Percentiles rank a stretch among this genome's conserved stretches.
Conservation (phyloP, 2,888 invertebrate species). For the Reticulitermes lucifugus region DNA sequence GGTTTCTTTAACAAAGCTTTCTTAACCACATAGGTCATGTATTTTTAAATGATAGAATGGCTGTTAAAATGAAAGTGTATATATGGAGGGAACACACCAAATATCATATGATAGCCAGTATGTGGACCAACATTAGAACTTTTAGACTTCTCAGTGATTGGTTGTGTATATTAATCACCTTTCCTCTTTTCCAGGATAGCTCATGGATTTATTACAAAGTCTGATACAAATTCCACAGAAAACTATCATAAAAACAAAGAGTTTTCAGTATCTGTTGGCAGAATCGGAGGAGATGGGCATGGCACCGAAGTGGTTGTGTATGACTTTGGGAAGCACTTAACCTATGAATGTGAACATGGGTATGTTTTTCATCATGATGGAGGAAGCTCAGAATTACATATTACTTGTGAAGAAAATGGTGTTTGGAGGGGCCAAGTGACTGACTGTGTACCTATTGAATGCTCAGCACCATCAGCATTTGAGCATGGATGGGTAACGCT, state of each 20-base stretch:
- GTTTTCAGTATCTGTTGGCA: neutral
- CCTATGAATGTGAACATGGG: conserved; percentile 7
- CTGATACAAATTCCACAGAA: neutral
- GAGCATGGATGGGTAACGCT: neutral
- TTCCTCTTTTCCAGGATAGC: neutral
- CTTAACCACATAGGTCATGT: too few species aligned
- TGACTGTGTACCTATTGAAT: neutral
- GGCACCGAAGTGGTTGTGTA: neutral
- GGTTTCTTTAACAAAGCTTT: too few species aligned
- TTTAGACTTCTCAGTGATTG: too few species aligned
- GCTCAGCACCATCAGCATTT: neutral
- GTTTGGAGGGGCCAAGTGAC: neutral
- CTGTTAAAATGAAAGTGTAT: too few species aligned
- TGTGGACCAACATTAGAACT: too few species aligned
- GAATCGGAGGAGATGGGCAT: neutral
- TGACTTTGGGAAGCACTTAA: neutral
- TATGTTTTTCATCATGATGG: neutral
- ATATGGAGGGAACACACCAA: too few species aligned
- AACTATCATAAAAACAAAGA: neutral
- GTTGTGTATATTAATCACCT: too few species aligned
- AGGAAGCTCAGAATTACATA: neutral
- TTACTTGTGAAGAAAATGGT: conserved; percentile 17
- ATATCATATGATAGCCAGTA: too few species aligned
- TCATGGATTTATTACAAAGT: neutral
- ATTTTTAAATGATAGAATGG: too few species aligned